phyloP scores from a whole-genome alignment of 2,113 vertebrate species.

The Vidua chalybeata region DNA sequence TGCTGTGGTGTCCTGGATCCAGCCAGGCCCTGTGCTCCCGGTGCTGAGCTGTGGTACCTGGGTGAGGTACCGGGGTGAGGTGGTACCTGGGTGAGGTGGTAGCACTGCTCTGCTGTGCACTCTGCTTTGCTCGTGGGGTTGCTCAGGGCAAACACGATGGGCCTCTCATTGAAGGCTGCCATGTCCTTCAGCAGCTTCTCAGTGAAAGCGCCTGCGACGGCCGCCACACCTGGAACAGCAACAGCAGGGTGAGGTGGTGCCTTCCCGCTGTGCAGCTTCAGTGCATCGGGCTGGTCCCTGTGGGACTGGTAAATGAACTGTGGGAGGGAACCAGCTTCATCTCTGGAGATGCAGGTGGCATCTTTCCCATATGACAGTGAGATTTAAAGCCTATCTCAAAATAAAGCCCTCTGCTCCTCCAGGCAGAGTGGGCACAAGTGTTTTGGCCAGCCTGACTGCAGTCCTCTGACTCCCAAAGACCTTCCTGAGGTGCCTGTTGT shows the following conservation, averaged over 20 bases:
- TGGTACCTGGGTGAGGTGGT: conserved; percentile 84
- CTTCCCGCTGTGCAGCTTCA: not conserved
- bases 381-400: not conserved
- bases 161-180: conserved; percentile 89
- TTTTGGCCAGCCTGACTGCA: not conserved
- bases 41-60: conserved; percentile 37
- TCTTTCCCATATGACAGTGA: not conserved
- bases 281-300: not conserved
- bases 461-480: not conserved
- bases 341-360: not conserved
- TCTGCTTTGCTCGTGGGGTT: conserved; percentile 97
- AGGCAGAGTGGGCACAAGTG: not conserved
- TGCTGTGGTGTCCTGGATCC: no score
- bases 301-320: accelerated
- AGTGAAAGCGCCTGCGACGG: conserved; percentile 88
- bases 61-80: conserved; percentile 62
- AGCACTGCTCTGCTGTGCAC: conserved; percentile 96
- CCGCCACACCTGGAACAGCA: conserved; percentile 84
- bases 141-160: conserved; percentile 95
- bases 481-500: not conserved
- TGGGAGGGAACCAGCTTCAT: not conserved
- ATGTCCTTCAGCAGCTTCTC: conserved; percentile 92
- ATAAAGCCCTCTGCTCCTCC: not conserved
- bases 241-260: not conserved
- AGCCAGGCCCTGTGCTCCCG: accelerated